Conservation (phyloP, 2,113 vertebrate species). For the Anguilla japonica region DNA sequence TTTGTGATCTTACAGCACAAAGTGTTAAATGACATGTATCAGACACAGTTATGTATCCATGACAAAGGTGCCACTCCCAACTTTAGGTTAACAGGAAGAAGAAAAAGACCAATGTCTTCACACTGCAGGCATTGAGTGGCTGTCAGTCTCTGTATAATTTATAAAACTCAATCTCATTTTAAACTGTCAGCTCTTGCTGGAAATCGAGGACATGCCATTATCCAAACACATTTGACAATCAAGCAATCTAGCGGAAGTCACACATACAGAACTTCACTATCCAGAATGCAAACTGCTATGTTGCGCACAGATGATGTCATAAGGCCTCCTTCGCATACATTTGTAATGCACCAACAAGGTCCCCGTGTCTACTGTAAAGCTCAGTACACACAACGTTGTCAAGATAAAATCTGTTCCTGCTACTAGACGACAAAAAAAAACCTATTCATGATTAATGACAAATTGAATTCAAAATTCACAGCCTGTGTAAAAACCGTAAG, state of each 20-base stretch:
- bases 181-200: not conserved
- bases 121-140: not conserved
- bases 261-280: not conserved
- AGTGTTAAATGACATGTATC: not conserved
- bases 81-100: not conserved
- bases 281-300: not conserved
- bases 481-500: not conserved
- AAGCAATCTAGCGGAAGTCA: not conserved
- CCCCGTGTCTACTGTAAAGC: not conserved
- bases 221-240: no score
- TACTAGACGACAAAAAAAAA: not conserved
- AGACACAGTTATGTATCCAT: not conserved
- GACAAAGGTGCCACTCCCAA: not conserved
- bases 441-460: not conserved
- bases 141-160: not conserved
- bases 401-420: not conserved
- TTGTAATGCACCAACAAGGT: not conserved
- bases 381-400: not conserved
- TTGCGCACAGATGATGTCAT: not conserved
- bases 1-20: no score
- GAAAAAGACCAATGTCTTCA: not conserved
- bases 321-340: not conserved
- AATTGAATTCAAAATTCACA: not conserved
- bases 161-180: not conserved
- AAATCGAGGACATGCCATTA: not conserved